Percentiles rank a stretch among this genome's conserved stretches.
phyloP scores from a whole-genome alignment of 1,140 invertebrate genomes.

The Contarinia nasturtii region DNA sequence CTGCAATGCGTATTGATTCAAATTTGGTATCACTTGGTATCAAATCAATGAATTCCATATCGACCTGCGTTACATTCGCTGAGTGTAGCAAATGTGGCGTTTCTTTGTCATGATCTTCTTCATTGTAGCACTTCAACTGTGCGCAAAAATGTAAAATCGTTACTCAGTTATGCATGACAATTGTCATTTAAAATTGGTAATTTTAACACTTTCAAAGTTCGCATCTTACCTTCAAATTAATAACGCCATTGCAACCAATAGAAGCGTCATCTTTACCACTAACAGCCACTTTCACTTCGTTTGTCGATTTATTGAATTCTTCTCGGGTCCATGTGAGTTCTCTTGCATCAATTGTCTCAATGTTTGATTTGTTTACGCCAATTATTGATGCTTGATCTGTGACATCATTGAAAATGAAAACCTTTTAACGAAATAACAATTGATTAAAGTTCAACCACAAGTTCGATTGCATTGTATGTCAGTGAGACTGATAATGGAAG shows the following conservation, averaged over 20 bases:
- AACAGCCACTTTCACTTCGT: conserved; percentile 22
- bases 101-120: conserved; percentile 25
- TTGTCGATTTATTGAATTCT: conserved; percentile 16
- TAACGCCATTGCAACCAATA: conserved; percentile 17
- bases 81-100: conserved; percentile 41
- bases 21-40: conserved; percentile 26
- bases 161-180: too few species aligned
- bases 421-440: too few species aligned
- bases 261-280: conserved; percentile 13
- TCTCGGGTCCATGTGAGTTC: conserved; percentile 23
- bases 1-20: conserved; percentile 33
- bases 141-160: too few species aligned
- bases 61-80: conserved; percentile 38
- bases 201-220: too few species aligned
- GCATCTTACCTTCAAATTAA: conserved; percentile 19
- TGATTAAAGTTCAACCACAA: too few species aligned
- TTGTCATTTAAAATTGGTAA: too few species aligned
- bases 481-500: too few species aligned
- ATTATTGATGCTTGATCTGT: conserved; percentile 24
- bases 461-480: too few species aligned
- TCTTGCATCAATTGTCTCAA: conserved; percentile 15
- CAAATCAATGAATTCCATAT: conserved; percentile 33
- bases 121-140: not conserved
- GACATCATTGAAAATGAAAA: conserved; percentile 23
- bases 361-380: conserved; percentile 10